Conservation (phyloP, 92 coral and sea anemone genomes). For the Zoanthus gigantus region DNA sequence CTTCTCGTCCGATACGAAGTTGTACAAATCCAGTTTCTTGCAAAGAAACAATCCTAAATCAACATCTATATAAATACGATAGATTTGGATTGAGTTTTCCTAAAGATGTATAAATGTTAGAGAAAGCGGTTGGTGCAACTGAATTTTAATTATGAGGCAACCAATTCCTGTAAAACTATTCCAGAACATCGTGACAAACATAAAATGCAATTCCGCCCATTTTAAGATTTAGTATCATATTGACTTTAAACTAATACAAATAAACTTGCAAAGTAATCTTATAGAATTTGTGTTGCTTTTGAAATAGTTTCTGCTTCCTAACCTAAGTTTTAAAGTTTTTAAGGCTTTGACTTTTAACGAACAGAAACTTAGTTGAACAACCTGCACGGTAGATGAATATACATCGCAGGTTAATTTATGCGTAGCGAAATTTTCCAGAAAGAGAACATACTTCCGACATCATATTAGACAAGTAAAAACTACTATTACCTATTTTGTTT, state of each 20-base stretch:
- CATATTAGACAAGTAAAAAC: background rate
- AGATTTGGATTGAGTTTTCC: background rate
- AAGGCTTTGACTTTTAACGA: too few species aligned
- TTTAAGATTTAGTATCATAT: background rate
- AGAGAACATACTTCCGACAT: background rate
- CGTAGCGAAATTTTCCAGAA: slow-evolving; percentile 41
- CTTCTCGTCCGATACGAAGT: background rate
- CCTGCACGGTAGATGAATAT: too few species aligned
- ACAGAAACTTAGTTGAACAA: too few species aligned
- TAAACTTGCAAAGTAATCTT: background rate
- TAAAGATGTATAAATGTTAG: background rate
- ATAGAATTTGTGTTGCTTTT: too few species aligned
- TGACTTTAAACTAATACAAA: background rate
- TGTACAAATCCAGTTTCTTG: background rate
- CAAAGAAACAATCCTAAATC: background rate
- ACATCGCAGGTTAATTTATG: background rate
- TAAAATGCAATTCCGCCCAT: background rate
- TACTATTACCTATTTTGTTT: background rate
- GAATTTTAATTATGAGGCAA: background rate
- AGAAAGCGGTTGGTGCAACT: background rate
- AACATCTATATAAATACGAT: background rate
- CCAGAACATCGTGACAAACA: background rate
- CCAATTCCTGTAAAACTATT: background rate
- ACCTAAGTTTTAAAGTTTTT: too few species aligned
- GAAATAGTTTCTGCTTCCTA: too few species aligned